Conservation (phyloP, 2,797 vertebrate genomes). For the Epinephelus malabaricus region DNA sequence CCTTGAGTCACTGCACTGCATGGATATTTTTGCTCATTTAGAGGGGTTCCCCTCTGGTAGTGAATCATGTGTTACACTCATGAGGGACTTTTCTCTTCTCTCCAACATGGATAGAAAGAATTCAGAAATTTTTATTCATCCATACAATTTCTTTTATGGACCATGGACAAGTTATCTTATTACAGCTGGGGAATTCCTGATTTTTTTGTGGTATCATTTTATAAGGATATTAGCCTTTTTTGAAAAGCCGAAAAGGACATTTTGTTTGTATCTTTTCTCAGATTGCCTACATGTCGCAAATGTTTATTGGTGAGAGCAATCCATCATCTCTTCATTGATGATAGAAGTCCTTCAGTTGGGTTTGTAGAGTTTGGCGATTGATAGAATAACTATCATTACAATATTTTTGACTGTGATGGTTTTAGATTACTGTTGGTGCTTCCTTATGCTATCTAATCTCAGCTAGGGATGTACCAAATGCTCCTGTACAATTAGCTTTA, state of each 20-base stretch:
- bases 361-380: neutral
- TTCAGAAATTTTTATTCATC: slow-evolving; percentile 12
- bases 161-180: slow-evolving; percentile 14
- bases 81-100: slow-evolving; percentile 41
- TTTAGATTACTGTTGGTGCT: neutral
- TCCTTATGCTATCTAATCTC: neutral
- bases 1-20: slow-evolving; percentile 31
- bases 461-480: neutral
- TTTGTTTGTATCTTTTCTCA: neutral
- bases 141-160: slow-evolving; percentile 19
- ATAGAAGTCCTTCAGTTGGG: neutral
- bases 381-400: neutral
- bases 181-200: neutral
- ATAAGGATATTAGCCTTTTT: neutral
- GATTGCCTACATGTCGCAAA: neutral
- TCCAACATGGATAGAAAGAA: slow-evolving; percentile 15
- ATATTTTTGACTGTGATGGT: neutral
- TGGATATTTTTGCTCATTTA: slow-evolving; percentile 30
- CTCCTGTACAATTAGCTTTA: neutral
- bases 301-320: neutral
- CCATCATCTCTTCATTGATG: neutral
- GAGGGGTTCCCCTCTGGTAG: slow-evolving; percentile 30
- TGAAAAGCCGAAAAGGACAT: neutral
- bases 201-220: slow-evolving; percentile 6
- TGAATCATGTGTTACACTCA: slow-evolving; percentile 43